Conservation (phyloP, 2,888 invertebrate species). For the Polyommatus icarus region DNA sequence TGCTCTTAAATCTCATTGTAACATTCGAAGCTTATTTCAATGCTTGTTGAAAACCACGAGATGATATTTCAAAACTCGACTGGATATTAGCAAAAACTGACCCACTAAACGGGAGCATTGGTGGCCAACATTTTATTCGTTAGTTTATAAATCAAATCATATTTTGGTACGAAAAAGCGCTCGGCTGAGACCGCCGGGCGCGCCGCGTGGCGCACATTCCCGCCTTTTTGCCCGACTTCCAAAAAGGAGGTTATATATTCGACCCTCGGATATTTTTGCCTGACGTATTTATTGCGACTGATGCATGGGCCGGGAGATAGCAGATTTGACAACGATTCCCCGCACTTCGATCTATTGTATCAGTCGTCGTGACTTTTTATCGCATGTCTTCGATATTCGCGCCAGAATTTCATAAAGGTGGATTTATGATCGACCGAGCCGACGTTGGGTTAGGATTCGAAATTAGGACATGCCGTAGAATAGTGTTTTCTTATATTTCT, state of each 20-base stretch:
- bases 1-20: no score
- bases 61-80: slow-evolving; percentile 30
- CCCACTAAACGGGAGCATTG: slow-evolving; percentile 11
- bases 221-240: slow-evolving; percentile 67
- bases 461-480: not conserved
- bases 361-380: slow-evolving; percentile 53
- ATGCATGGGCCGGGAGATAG: slow-evolving; percentile 57
- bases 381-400: slow-evolving; percentile 56
- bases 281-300: slow-evolving; percentile 71
- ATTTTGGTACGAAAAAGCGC: slow-evolving; percentile 62
- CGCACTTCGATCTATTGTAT: slow-evolving; percentile 68
- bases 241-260: slow-evolving; percentile 41
- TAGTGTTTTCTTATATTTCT: not conserved
- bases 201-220: slow-evolving; percentile 60
- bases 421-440: slow-evolving; percentile 48
- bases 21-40: not conserved
- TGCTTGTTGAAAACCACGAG: not conserved
- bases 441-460: not conserved
- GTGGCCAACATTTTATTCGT: slow-evolving; percentile 18
- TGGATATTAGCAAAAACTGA: slow-evolving; percentile 21
- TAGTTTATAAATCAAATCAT: slow-evolving; percentile 44
- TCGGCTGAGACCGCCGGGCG: slow-evolving; percentile 65
- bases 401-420: slow-evolving; percentile 60
- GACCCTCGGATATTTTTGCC: slow-evolving; percentile 15
- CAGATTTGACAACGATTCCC: slow-evolving; percentile 70